phyloP scores from a whole-genome alignment of 2,888 invertebrate genomes.

The Mythimna pallens region DNA sequence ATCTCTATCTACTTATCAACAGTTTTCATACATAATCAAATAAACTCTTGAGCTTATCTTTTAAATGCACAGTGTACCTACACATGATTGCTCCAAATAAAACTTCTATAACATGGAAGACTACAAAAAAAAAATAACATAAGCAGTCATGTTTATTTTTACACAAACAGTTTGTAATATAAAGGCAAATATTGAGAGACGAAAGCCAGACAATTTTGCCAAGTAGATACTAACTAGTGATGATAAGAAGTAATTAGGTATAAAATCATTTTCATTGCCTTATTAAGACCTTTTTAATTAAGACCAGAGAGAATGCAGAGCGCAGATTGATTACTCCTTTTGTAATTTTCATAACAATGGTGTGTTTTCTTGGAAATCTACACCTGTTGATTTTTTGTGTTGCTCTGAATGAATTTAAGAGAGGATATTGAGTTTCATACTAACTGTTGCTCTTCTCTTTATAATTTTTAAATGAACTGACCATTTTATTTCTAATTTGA shows the following conservation, averaged over 20 bases:
- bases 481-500: not conserved
- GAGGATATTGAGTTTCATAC: slow-evolving; percentile 3
- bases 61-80: not conserved
- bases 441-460: not conserved
- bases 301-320: slow-evolving; percentile 12
- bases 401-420: slow-evolving; percentile 24
- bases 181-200: slow-evolving; percentile 20
- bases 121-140: slow-evolving; percentile 3
- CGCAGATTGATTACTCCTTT: slow-evolving; percentile 45
- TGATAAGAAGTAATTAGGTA: slow-evolving; percentile 29
- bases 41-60: slow-evolving; percentile 21
- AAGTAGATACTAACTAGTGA: slow-evolving; percentile 17
- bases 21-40: slow-evolving; percentile 16
- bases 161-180: slow-evolving; percentile 8
- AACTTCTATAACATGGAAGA: slow-evolving; percentile 1
- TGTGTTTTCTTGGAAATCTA: slow-evolving; percentile 59
- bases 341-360: slow-evolving; percentile 66
- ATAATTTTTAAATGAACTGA: not conserved
- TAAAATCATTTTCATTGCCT: slow-evolving; percentile 27
- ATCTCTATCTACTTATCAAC: not conserved
- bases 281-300: slow-evolving; percentile 33
- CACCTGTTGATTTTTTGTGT: slow-evolving; percentile 48
- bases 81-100: slow-evolving; percentile 6
- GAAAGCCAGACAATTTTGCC: slow-evolving; percentile 13
- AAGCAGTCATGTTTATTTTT: slow-evolving; percentile 21